These are phyloP conservation scores for Mormyrus lacerda DNA, from an alignment of 2,113 vertebrate species.

Conservation along the genomic window DNA sequence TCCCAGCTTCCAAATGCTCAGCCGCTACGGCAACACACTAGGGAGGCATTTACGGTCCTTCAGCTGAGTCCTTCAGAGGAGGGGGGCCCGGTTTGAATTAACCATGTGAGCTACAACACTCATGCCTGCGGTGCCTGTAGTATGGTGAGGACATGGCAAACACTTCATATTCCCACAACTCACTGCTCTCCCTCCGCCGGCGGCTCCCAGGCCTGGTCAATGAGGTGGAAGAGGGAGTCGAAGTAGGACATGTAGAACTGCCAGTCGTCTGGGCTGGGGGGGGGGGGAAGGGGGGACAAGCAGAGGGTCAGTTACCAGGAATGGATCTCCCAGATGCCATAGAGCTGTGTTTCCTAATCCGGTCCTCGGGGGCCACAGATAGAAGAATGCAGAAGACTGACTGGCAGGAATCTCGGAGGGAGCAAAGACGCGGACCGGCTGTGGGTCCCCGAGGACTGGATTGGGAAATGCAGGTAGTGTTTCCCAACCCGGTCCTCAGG, in stretches of 20 bases:
- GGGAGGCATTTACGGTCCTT: not conserved
- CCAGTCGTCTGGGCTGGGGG: conserved; percentile 90
- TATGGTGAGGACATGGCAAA: not conserved
- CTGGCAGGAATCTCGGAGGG: not conserved
- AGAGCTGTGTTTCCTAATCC: not conserved
- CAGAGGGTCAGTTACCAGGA: not conserved
- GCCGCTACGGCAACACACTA: not conserved
- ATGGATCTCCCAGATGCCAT: not conserved
- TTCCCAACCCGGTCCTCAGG: not conserved
- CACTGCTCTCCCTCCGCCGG: conserved; percentile 82
- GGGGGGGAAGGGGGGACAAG: not conserved
- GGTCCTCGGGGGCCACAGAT: not conserved
- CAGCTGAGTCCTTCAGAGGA: not conserved
- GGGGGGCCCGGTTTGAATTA: not conserved
- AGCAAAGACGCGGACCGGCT: not conserved
- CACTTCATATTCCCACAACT: conserved; percentile 46
- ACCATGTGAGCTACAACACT: not conserved
- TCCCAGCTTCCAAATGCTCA: not conserved
- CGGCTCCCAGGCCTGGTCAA: conserved; percentile 82
- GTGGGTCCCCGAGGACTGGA: not conserved
- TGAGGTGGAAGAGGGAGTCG: conserved; percentile 86
- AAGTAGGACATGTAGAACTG: conserved; percentile 95
- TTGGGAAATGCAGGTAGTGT: not conserved
- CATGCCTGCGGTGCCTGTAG: not conserved
- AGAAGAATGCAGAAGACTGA: no score